Conservation (phyloP, 37 sponge, comb jelly and placozoan species). For the Halichondria panicea region DNA sequence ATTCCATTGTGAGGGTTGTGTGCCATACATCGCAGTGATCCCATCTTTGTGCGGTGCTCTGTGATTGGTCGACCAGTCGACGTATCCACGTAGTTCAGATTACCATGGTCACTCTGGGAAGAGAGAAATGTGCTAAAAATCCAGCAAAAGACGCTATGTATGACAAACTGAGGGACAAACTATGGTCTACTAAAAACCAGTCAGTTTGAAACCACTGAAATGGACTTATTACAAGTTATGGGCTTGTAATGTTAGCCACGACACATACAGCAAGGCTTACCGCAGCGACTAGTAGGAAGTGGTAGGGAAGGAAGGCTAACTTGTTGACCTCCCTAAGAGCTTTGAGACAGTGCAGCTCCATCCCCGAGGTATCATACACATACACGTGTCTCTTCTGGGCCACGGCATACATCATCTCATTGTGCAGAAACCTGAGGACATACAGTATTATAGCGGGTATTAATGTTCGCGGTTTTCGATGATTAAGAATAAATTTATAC, state of each 20-base stretch:
- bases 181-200: too few relatives aligned
- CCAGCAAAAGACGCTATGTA: not conserved
- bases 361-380: constrained; percentile 92
- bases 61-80: constrained; percentile 82
- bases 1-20: constrained; percentile 96
- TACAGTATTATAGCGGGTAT: not conserved
- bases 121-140: not conserved
- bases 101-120: constrained; percentile 76
- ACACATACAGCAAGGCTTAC: constrained; percentile 39
- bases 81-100: constrained; percentile 82
- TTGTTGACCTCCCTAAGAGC: constrained; percentile 67
- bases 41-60: constrained; percentile 68
- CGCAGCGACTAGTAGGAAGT: constrained; percentile 95
- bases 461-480: not conserved
- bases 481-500: not conserved
- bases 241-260: not conserved
- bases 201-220: too few relatives aligned
- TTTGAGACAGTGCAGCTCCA: constrained; percentile 93
- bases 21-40: constrained; percentile 66
- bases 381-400: constrained; percentile 96
- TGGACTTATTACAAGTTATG: too few relatives aligned
- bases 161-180: too few relatives aligned
- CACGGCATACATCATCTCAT: constrained; percentile 95
- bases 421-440: constrained; percentile 82
- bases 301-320: constrained; percentile 94